Conservation (phyloP, 2,113 vertebrate species). For the Scartelaos histophorus region DNA sequence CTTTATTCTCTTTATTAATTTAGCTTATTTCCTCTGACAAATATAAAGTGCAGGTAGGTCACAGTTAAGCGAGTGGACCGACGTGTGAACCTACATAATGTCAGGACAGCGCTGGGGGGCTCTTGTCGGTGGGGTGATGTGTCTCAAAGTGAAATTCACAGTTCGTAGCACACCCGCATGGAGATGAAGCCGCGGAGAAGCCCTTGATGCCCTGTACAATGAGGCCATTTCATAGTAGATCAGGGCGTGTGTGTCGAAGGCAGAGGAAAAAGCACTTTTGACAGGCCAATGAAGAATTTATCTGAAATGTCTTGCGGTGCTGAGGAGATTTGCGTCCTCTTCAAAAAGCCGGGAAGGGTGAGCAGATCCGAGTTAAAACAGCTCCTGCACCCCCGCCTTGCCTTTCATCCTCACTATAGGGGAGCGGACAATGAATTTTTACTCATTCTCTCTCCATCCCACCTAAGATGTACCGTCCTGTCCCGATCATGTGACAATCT, state of each 20-base stretch:
- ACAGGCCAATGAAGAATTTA: conserved; percentile 78
- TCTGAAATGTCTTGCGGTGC: conserved; percentile 74
- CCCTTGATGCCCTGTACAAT: conserved; percentile 66
- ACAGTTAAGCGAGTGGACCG: conserved; percentile 74
- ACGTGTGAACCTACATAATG: conserved; percentile 73
- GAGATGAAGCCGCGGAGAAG: conserved; percentile 59
- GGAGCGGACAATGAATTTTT: conserved; percentile 10
- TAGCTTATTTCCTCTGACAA: conserved; percentile 37
- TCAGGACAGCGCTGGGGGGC: conserved; percentile 59
- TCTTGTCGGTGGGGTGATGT: conserved; percentile 68
- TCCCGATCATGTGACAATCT: background rate
- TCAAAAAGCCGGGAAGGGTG: conserved; percentile 49
- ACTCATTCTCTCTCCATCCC: background rate
- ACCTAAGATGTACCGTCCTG: background rate
- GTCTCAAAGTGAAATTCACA: conserved; percentile 76
- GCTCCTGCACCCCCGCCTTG: conserved; percentile 10
- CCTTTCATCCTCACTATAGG: conserved; percentile 12
- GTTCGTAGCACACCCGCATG: conserved; percentile 66
- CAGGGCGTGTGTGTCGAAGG: conserved; percentile 69
- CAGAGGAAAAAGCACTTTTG: conserved; percentile 70
- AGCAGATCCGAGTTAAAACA: conserved; percentile 30
- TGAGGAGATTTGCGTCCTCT: conserved; percentile 67
- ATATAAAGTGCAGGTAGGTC: conserved; percentile 65
- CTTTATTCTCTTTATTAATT: conserved; percentile 63
- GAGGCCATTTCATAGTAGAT: conserved; percentile 73